Evolutionary conservation across 2,888 invertebrate species (phyloP), one percentile per base, ranked within the genome.

Genomic region (Dynastes hyllus): DNA sequence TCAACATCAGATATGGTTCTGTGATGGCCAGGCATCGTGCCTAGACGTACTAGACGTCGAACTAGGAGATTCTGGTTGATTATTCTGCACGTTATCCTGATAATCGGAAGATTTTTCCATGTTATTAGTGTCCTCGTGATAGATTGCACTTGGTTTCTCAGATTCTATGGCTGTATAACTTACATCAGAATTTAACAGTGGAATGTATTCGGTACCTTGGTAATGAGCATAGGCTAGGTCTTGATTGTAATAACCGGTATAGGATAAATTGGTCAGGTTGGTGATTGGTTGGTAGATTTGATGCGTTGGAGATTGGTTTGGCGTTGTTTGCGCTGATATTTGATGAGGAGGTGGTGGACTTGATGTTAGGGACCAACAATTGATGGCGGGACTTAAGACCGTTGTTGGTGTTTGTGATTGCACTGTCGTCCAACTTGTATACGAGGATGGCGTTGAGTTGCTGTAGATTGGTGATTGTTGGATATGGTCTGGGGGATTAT

Each of bases 291-390:
- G 88, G 83, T 89, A 89, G 63, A 87, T 85, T 81, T 88, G 88
- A 78, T 87, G 87, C 55, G 85, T 87, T 13, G 89, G 89, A 1
- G 89, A 89, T 81, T 89, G 88, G 78, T 86, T 88, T 0, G 89
- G 88, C 1, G 88, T 87, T 3, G 86, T 84, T 76, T 87, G 87
- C 8, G 87, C 82, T 9, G 87, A 86, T 45, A 87, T 83, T 82
- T 89, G 88, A 79, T 88, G 88, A 3, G 88, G 88, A 3, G 88
- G 88, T 2, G 89, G 88, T 3, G 89, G 88, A 81, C 88, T 88
- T n/a, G 89, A 88, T 2, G 89, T 87, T 50, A 89, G 81, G 2
- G 89, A 88, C 89, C 89, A 89, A 82, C 89, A 89, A 81, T 89
- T 89, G 53, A 89, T 86, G 0, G 88, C 83, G 6, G 88, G 86